Evolutionary conservation across 1,140 invertebrate genomes (phyloP), one percentile per base, ranked within the genome.

Genomic region (Hypothenemus hampei): DNA sequence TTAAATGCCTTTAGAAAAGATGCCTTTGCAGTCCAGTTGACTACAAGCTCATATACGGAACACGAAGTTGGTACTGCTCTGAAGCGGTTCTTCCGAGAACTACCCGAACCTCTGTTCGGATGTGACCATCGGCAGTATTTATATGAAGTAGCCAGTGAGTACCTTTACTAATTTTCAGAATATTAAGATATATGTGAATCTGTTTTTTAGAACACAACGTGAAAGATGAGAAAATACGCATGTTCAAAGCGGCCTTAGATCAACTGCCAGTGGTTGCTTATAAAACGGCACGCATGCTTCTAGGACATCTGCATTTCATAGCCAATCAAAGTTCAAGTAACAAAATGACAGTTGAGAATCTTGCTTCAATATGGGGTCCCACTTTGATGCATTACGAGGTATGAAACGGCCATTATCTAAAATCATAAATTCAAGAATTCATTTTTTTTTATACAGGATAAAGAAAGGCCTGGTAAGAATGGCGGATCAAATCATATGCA

Each of bases 41-140:
- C 82, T 3, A 72, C 76, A 4, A 80, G 81, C 23, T 81, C 83
- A 18, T 89, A 86, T 64, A 81, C 81, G 0, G 89, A 91, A 61
- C 87, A 93, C 72, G 91, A 94, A 64, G 89, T 93, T 2, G 86
- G 89, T 3, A 87, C 83, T 22, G 86, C 84, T 5, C 72, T 94
- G 0, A 93, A 93, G 67, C 74, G 88, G 60, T 93, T 91, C 66
- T 85, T 93, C 62, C 74, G 89, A 35, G 85, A 86, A 62, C 70
- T 91, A 22, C 85, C 87, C 0, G 84, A 89, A 59, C 81, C 87
- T 20, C 64, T 90, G 18, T 72, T 91, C 41, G 45, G 70, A 72
- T 52, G 48, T 10, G 62, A 54, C 18, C 64, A 69, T 33, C 29
- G 63, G 11, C 62, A 70, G 49, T 70, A 70, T 57, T 62, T 72